These are phyloP conservation scores for Colius striatus DNA, from an alignment of 2,113 vertebrate species.

Conservation along the genomic window DNA sequence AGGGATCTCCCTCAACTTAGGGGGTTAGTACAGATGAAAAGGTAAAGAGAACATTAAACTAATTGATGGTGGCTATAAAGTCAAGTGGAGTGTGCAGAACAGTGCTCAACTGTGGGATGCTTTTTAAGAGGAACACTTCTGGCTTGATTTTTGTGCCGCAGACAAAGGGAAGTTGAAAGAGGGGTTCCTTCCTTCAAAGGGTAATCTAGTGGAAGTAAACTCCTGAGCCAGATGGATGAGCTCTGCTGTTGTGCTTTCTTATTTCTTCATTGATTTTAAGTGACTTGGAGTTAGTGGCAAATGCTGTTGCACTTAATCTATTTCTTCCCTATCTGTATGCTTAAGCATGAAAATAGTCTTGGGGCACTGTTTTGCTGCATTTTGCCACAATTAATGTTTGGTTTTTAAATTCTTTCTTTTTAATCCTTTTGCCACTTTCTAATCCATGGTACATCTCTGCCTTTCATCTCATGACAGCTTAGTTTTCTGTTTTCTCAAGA, in stretches of 20 bases:
- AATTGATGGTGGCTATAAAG: neutral
- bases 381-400: neutral
- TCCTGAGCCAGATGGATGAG: neutral
- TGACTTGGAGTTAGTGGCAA: neutral
- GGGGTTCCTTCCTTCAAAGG: neutral
- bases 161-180: neutral
- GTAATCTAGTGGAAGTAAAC: neutral
- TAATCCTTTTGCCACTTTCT: neutral
- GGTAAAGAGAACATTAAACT: neutral
- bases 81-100: neutral
- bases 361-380: neutral
- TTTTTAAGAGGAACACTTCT: neutral
- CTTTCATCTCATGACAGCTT: neutral
- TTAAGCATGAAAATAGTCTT: neutral
- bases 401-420: neutral
- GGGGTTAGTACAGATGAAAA: neutral
- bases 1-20: neutral
- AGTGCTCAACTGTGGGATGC: neutral
- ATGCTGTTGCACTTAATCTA: neutral
- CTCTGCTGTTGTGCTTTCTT: neutral
- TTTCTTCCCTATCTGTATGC: neutral
- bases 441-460: neutral
- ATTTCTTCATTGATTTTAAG: neutral
- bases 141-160: neutral
- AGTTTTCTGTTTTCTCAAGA: neutral